Evolutionary conservation across 1,140 invertebrate genomes (phyloP).

Genomic region (Drosophila subobscura): DNA sequence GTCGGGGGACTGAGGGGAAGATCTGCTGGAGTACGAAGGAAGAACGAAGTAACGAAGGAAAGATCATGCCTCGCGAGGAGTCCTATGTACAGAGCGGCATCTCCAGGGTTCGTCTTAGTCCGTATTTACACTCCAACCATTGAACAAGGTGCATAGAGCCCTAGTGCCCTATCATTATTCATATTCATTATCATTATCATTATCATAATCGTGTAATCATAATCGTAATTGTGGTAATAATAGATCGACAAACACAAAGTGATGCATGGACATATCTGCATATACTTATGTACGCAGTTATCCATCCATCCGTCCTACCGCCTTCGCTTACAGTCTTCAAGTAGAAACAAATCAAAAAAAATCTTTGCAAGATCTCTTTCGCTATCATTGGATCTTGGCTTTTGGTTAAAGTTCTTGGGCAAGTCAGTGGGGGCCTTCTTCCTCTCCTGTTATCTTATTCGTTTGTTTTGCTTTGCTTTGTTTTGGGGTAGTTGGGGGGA

Average conservation of each 20-base stretch:
- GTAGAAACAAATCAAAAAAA: conserved; percentile 71
- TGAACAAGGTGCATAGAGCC: conserved; percentile 17
- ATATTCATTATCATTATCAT: too few species aligned
- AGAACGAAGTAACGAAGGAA: conserved; percentile 46
- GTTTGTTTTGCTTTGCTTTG: conserved; percentile 18
- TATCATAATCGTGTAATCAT: not conserved
- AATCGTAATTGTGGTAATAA: conserved; percentile 22
- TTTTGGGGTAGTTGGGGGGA: conserved; percentile 11
- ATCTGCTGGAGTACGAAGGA: conserved; percentile 36
- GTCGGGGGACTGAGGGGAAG: conserved; percentile 27
- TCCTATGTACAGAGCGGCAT: conserved; percentile 57
- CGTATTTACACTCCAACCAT: conserved; percentile 67
- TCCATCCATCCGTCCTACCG: conserved; percentile 56
- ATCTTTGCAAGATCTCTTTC: conserved; percentile 61
- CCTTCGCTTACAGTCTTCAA: conserved; percentile 78
- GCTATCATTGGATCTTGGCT: conserved; percentile 57
- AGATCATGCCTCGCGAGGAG: conserved; percentile 33
- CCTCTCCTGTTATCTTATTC: conserved; percentile 3
- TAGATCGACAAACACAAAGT: conserved; percentile 37
- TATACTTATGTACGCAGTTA: conserved; percentile 50
- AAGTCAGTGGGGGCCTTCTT: conserved; percentile 20
- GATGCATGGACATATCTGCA: conserved; percentile 8
- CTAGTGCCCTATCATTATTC: too few species aligned
- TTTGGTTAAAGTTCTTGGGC: conserved; percentile 70
- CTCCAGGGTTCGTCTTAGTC: conserved; percentile 13